Percentiles rank a stretch among this genome's conserved stretches.
These are phyloP conservation scores for Apoderus coryli DNA, from an alignment of 2,888 invertebrate species.

Conservation along the genomic window DNA sequence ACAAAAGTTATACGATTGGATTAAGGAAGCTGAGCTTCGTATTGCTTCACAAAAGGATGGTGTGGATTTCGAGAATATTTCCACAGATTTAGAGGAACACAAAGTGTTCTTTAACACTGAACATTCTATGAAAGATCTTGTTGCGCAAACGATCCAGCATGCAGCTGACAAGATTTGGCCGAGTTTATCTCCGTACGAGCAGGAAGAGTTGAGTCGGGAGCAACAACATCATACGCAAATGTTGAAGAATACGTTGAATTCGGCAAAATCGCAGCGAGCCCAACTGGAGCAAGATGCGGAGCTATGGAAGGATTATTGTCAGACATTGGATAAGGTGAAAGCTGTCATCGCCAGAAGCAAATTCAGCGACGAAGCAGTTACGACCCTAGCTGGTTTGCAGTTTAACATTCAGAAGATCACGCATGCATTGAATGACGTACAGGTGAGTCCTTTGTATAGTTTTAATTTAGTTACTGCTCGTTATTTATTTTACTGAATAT, in stretches of 20 bases:
- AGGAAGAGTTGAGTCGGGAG: constrained; percentile 69
- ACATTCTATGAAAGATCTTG: constrained; percentile 59
- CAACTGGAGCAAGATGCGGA: constrained; percentile 69
- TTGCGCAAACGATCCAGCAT: constrained; percentile 68
- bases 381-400: constrained; percentile 66
- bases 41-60: constrained; percentile 68
- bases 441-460: constrained; percentile 40
- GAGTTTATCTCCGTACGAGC: constrained; percentile 63
- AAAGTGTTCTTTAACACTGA: constrained; percentile 75
- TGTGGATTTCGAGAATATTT: constrained; percentile 75
- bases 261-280: constrained; percentile 66
- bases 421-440: constrained; percentile 57
- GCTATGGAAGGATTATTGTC: constrained; percentile 74
- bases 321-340: constrained; percentile 61
- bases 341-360: constrained; percentile 58
- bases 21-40: constrained; percentile 66
- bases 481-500: too few species aligned
- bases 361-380: constrained; percentile 65
- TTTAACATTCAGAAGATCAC: constrained; percentile 71
- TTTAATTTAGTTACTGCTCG: too few species aligned
- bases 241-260: constrained; percentile 67
- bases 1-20: constrained; percentile 69
- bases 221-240: constrained; percentile 69
- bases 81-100: constrained; percentile 72
- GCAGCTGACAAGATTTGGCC: constrained; percentile 82